Evolutionary conservation across 2,797 vertebrate species (phyloP).

Genomic region (Dipus sagitta): DNA sequence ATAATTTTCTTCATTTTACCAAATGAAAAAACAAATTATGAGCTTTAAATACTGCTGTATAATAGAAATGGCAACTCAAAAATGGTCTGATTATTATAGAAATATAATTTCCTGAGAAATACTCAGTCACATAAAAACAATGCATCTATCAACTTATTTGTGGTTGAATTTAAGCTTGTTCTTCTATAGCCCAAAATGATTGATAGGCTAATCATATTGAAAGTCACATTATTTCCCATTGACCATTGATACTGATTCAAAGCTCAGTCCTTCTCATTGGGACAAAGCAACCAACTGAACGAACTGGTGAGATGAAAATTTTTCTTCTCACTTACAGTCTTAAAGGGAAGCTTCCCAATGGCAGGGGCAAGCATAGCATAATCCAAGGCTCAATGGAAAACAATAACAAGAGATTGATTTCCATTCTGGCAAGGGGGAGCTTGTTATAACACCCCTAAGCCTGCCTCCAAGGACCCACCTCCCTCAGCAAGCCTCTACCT

Average conservation of each 20-base stretch:
- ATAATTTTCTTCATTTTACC: not conserved
- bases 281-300: no score
- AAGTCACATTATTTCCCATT: not conserved
- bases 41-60: not conserved
- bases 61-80: not conserved
- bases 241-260: not conserved
- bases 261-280: no score
- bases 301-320: no score
- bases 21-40: not conserved
- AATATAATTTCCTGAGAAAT: not conserved
- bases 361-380: no score
- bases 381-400: no score
- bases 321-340: no score
- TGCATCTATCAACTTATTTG: not conserved
- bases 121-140: not conserved
- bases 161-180: not conserved
- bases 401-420: no score
- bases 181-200: not conserved
- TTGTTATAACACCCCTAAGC: no score
- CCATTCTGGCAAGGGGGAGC: no score
- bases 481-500: no score
- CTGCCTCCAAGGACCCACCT: no score
- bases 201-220: not conserved
- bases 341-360: no score
- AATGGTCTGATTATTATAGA: not conserved